Conservation (phyloP, 1,140 invertebrate species). For the Euwallacea similis region DNA sequence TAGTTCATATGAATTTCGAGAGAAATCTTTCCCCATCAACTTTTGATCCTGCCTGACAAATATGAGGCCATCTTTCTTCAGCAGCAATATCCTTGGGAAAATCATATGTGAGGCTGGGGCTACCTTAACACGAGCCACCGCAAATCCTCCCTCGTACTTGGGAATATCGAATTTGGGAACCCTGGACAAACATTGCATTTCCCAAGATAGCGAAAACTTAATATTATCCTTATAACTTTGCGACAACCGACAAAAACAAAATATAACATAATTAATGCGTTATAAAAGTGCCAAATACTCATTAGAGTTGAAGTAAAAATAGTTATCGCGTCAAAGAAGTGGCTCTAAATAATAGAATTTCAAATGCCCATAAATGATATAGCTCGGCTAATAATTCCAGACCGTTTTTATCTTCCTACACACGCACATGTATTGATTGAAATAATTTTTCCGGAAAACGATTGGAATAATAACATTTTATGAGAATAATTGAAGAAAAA, state of each 20-base stretch:
- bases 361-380: slow-evolving; percentile 8
- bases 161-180: slow-evolving; percentile 29
- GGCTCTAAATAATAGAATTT: slow-evolving; percentile 3
- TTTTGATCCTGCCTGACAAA: slow-evolving; percentile 5
- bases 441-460: neutral
- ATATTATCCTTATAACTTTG: slow-evolving; percentile 32
- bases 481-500: too few relatives aligned
- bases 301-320: too few relatives aligned
- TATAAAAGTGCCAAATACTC: too few relatives aligned
- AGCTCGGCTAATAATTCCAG: neutral
- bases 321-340: too few relatives aligned
- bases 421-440: slow-evolving; percentile 18
- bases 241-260: neutral
- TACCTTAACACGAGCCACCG: slow-evolving; percentile 21
- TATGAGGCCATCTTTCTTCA: neutral
- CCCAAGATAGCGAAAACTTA: slow-evolving; percentile 24
- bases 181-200: slow-evolving; percentile 33
- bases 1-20: neutral
- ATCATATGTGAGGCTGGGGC: slow-evolving; percentile 15
- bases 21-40: neutral
- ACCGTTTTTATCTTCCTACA: slow-evolving; percentile 6
- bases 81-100: slow-evolving; percentile 12
- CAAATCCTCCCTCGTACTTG: slow-evolving; percentile 13
- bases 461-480: too few relatives aligned
- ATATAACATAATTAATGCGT: too few relatives aligned